A percentile compares a stretch with the other conserved stretches of the same genome.
Evolutionary conservation across 2,113 vertebrate species (phyloP).

Genomic region (Dermatemys mawii): DNA sequence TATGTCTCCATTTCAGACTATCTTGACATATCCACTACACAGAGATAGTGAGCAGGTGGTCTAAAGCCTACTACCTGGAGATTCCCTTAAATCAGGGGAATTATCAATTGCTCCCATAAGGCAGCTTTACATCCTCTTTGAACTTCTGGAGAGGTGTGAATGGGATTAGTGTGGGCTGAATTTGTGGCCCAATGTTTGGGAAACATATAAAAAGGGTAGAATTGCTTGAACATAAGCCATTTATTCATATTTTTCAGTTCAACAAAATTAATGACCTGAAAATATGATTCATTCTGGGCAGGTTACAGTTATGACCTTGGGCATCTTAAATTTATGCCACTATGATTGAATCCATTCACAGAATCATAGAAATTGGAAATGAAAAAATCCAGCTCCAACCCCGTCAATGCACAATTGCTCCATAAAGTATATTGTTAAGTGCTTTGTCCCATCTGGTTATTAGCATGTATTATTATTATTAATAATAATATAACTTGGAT

Average conservation of each 20-base stretch:
- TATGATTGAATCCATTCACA: background rate
- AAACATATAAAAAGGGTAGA: background rate
- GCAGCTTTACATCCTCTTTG: too few species aligned
- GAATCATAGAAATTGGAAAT: background rate
- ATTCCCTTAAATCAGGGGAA: too few species aligned
- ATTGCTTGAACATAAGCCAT: background rate
- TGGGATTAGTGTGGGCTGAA: too few species aligned
- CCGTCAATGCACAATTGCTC: background rate
- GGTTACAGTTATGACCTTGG: background rate
- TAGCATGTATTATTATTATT: background rate
- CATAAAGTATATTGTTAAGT: accelerated
- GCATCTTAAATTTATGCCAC: background rate
- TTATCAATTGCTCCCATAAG: too few species aligned
- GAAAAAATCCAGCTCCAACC: background rate
- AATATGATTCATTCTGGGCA: background rate
- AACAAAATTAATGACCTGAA: background rate
- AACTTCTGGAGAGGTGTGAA: too few species aligned
- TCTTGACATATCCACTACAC: too few species aligned
- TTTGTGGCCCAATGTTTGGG: too few species aligned
- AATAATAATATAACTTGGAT: background rate
- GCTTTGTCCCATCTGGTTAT: background rate
- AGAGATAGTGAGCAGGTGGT: too few species aligned
- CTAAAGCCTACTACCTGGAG: too few species aligned
- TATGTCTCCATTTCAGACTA: too few species aligned
- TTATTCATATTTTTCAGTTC: background rate